phyloP scores from a whole-genome alignment of 2,113 vertebrate genomes.

The Gavialis gangeticus region DNA sequence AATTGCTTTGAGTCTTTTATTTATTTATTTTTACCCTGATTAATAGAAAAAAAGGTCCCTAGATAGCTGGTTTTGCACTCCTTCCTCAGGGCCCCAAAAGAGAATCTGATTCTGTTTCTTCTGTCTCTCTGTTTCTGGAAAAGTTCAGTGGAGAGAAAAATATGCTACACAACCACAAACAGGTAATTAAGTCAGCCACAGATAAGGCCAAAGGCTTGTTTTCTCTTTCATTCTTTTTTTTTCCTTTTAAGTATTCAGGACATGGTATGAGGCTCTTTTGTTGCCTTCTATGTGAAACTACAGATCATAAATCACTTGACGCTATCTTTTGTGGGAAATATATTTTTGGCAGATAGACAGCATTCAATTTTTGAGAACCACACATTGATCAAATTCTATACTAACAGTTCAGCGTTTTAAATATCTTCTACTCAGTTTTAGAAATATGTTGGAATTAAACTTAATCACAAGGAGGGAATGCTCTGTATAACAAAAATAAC shows the following conservation, averaged over 20 bases:
- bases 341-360: neutral
- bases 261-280: fast-evolving
- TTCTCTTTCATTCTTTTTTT: neutral
- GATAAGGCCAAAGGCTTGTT: neutral
- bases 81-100: neutral
- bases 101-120: neutral
- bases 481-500: neutral
- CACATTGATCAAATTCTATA: neutral
- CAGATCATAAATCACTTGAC: neutral
- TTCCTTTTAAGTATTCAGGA: neutral
- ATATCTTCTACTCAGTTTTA: too few species aligned
- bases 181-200: neutral
- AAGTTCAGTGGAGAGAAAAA: neutral
- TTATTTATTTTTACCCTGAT: fast-evolving
- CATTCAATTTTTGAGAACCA: neutral
- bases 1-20: neutral
- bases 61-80: neutral
- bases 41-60: neutral
- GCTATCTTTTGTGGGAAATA: neutral
- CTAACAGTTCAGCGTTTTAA: neutral
- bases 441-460: neutral
- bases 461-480: neutral
- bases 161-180: neutral
- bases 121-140: neutral
- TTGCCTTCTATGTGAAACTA: neutral